A percentile compares a stretch with the other conserved stretches of the same genome.
Evolutionary conservation across 2,888 invertebrate genomes (phyloP).

Genomic region (Amblyjoppa proteus): DNA sequence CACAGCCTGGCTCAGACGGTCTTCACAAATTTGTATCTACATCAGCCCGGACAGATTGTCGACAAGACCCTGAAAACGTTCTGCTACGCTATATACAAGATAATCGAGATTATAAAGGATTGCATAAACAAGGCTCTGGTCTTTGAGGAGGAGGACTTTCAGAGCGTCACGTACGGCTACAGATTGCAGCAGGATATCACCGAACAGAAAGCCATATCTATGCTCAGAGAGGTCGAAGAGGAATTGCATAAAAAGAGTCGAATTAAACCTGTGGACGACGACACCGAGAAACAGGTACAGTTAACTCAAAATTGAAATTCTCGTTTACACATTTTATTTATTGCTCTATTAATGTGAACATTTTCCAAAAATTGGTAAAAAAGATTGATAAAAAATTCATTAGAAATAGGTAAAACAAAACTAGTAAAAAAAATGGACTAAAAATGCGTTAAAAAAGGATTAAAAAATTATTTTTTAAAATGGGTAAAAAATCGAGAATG

Average conservation of each 20-base stretch:
- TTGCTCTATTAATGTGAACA: background rate
- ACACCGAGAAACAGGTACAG: slow-evolving; percentile 84
- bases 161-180: slow-evolving; percentile 96
- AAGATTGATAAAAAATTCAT: no score
- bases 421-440: no score
- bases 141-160: slow-evolving; percentile 98
- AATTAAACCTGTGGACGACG: slow-evolving; percentile 85
- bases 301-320: background rate
- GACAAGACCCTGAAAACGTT: slow-evolving; percentile 95
- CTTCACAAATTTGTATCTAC: slow-evolving; percentile 97
- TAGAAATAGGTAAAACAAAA: no score
- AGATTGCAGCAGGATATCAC: slow-evolving; percentile 93
- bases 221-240: slow-evolving; percentile 96
- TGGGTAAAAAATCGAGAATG: no score
- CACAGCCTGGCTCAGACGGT: slow-evolving; percentile 98
- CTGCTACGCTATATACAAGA: slow-evolving; percentile 94
- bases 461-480: no score
- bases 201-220: slow-evolving; percentile 92
- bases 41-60: slow-evolving; percentile 94
- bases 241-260: slow-evolving; percentile 91
- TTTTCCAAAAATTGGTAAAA: background rate
- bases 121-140: slow-evolving; percentile 95
- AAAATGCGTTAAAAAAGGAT: no score
- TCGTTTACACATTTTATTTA: slow-evolving; percentile 21
- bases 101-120: slow-evolving; percentile 95